These are phyloP conservation scores for Uria aalge DNA, from an alignment of 2,113 vertebrate species.

Conservation along the genomic window DNA sequence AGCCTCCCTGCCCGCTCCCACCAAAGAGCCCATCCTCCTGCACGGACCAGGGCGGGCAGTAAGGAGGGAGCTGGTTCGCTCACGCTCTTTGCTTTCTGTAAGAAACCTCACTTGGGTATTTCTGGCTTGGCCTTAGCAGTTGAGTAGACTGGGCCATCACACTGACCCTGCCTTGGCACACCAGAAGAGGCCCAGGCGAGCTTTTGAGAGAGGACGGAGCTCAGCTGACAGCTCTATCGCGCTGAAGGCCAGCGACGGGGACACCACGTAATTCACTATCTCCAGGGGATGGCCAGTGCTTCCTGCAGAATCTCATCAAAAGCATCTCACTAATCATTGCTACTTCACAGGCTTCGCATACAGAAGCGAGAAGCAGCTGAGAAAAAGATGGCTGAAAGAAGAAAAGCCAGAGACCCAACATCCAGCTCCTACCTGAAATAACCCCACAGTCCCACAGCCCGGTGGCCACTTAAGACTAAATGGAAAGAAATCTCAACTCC, in stretches of 20 bases:
- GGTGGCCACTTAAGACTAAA: fast-evolving
- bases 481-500: not conserved
- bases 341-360: fast-evolving
- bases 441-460: not conserved
- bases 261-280: not conserved
- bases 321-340: not conserved
- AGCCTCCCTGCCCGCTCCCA: not conserved
- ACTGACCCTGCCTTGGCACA: not conserved
- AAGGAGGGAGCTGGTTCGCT: not conserved
- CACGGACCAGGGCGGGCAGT: not conserved
- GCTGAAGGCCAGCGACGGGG: not conserved
- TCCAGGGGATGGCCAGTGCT: not conserved
- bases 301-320: not conserved
- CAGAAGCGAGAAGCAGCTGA: not conserved
- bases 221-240: not conserved
- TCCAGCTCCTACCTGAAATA: not conserved
- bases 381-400: not conserved
- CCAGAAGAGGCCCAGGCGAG: not conserved
- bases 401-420: not conserved
- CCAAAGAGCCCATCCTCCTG: not conserved
- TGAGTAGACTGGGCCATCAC: not conserved
- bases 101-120: not conserved
- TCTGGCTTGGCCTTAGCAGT: not conserved
- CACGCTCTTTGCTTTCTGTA: not conserved
- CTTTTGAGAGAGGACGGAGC: not conserved